Percentiles rank a stretch among this genome's conserved stretches.
These are phyloP conservation scores for Clamator glandarius DNA, from an alignment of 2,797 vertebrate species.

Conservation along the genomic window DNA sequence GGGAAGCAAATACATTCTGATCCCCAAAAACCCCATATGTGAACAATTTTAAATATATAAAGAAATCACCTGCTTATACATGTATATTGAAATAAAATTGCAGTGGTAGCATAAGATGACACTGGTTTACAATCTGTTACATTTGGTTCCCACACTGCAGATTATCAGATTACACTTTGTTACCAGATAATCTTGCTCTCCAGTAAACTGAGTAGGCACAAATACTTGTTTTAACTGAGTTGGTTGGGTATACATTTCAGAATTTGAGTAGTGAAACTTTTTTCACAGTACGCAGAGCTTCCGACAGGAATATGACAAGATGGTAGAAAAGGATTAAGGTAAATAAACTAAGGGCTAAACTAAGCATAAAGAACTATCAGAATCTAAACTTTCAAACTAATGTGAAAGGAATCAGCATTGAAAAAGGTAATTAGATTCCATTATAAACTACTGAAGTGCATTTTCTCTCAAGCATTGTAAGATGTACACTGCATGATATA, in stretches of 20 bases:
- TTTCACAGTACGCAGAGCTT: background rate
- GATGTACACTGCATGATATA: background rate
- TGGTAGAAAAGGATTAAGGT: background rate
- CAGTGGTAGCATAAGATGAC: background rate
- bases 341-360: background rate
- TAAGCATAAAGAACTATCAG: background rate
- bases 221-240: background rate
- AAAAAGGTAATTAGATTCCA: background rate
- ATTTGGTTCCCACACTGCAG: background rate
- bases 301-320: background rate
- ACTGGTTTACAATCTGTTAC: background rate
- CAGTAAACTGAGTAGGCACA: background rate
- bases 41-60: background rate
- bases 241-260: background rate
- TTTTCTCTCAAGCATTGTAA: background rate
- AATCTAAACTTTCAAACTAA: background rate
- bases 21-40: background rate
- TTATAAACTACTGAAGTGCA: background rate
- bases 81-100: background rate
- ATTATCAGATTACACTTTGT: background rate
- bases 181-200: background rate
- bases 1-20: background rate
- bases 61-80: background rate
- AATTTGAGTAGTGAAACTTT: background rate
- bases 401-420: background rate